These are phyloP conservation scores for Vanacampus margaritifer DNA, from an alignment of 2,113 vertebrate species.

Conservation along the genomic window DNA sequence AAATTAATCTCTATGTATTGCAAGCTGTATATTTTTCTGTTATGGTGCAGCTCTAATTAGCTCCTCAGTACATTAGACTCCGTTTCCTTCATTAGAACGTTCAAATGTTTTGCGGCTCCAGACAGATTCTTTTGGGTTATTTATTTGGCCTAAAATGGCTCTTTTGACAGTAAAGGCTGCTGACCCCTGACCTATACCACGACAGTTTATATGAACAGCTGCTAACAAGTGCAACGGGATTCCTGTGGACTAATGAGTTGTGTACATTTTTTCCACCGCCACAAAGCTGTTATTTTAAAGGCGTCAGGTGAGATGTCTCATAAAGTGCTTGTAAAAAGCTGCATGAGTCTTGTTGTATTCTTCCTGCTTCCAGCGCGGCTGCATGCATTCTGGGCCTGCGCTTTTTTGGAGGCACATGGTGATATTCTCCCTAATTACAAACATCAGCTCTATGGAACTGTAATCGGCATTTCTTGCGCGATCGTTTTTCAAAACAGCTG, in stretches of 20 bases:
- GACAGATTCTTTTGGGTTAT: no score
- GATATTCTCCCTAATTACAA: constrained; percentile 58
- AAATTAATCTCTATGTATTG: no score
- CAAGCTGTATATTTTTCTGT: no score
- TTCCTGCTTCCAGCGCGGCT: background rate
- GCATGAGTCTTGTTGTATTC: background rate
- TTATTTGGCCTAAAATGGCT: no score
- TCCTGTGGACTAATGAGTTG: background rate
- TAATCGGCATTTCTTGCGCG: constrained; percentile 38
- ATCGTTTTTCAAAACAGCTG: constrained; percentile 51
- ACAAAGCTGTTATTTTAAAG: background rate
- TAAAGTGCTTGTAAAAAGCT: constrained; percentile 4
- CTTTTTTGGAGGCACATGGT: constrained; percentile 59
- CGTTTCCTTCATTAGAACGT: no score
- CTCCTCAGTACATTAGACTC: no score
- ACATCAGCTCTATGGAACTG: constrained; percentile 51
- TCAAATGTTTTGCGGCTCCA: no score
- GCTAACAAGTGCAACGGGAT: background rate
- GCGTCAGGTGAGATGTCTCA: constrained; percentile 1
- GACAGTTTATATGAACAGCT: background rate
- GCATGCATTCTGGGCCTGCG: constrained; percentile 10
- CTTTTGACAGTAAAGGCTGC: no score
- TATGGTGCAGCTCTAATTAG: no score
- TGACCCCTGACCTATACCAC: background rate
- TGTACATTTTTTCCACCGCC: background rate